Evolutionary conservation across 2,113 vertebrate genomes (phyloP), one percentile per base, ranked within the genome.

Genomic region (Pseudorhombus dupliciocellatus): DNA sequence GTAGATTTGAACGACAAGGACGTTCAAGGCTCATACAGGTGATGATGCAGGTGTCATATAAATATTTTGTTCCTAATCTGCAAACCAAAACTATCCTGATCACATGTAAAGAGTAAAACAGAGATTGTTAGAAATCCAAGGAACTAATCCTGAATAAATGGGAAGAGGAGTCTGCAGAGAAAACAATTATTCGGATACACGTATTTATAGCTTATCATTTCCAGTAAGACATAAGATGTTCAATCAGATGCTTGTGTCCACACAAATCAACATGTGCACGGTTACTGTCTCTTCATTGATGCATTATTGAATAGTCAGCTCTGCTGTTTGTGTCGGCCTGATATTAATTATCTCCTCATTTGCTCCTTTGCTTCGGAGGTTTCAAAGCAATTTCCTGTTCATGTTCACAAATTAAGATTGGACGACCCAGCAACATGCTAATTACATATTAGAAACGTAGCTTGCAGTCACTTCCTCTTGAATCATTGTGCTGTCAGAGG

Each of bases 301-400:
- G 65, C 31, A 37, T 61, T 58, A 69, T 60, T 46, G 42, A 72
- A 48, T 70, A 24, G 25, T 58, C 53, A 66, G 61, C 70, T 63
- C 26, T 9, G 37, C 24, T 44, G 46, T 73, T 76, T 66, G 60
- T 66, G 65, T 68, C 54, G 31, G 22, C 2, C 59, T 63, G 42
- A 52, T 58, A 64, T 62, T 62, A 80, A 65, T 79, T 73, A 62
- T 3, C 18, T 77, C 60, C 57, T 53, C 46, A 24, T 34, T 40
- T 54, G 58, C 53, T 75, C 9, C 16, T 61, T 66, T 66, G 72
- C 61, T 56, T 55, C 60, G 34, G 34, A 64, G 53, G 56, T 65
- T 75, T 53, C 57, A 70, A 80, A 73, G 66, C 62, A 80, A 87
- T 81, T 84, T 77, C 76, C 77, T 77, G 63, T 75, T 57, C 25